Evolutionary conservation across 2,888 invertebrate species (phyloP), one percentile per base, ranked within the genome.

Genomic region (Beris chalybata): DNA sequence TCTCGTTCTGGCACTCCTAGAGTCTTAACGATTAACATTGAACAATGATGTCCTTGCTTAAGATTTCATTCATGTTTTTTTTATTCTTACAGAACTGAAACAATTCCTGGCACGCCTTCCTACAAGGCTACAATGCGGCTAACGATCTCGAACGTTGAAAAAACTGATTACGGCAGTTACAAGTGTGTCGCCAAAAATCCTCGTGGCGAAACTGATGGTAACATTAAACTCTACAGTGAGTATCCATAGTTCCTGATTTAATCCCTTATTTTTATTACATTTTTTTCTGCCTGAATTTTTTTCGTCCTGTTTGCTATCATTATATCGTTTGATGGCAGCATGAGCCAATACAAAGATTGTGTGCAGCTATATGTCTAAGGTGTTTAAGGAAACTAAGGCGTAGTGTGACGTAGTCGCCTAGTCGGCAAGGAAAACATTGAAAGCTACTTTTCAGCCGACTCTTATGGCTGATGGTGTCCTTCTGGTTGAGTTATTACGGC

Each of bases 81-180:
- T 74, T 74, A 66, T 72, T 52, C 59, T 70, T 69, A 59, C 67
- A 81, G 81, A 74, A 87, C 90, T 76, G 90, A 90, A 77, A 91
- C 89, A 73, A 85, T 86, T 50, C 82, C 89, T 53, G 89, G 89
- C 63, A 76, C 81, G 59, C 92, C 91, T 0, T 83, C 89, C 11
- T 95, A 94, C 78, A 94, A 93, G 80, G 92, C 91, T 30, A 92
- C 93, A 77, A 95, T 95, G 94, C 87, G 87, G 72, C 85, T 95
- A 70, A 88, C 90, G 69, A 92, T 95, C 75, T 85, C 86, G 76
- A 88, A 90, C 79, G 88, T 95, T 67, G 86, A 89, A 76, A 86
- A 86, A 74, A 86, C 85, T 76, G 95, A 95, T 82, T 93, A 91
- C 77, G 94, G 93, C 53, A 91, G 89, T 70, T 93, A 93, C 82